Evolutionary conservation across 2,888 invertebrate genomes (phyloP), one percentile per base, ranked within the genome.

Genomic region (Tinea pellionella): DNA sequence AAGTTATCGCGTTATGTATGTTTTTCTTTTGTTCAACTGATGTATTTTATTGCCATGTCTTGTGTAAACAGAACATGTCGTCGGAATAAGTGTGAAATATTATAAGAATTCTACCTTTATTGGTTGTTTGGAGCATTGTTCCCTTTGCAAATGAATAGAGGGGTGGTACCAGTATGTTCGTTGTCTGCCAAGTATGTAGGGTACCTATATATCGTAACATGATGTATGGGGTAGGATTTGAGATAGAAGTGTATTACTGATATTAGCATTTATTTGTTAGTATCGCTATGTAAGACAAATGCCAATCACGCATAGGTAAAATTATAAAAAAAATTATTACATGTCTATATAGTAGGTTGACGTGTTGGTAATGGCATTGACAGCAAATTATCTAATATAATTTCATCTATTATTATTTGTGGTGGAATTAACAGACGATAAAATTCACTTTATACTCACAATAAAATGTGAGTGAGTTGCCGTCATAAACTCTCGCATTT

Each of bases 401-500:
- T 80, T 78, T 77, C 30, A 57, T 57, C 30, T 57, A 82, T 77
- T 72, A 84, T 82, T 85, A 86, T 84, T 87, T 85, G 86, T 85
- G 87, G 86, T 81, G 78, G 84, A 87, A 87, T 87, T 86, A 87
- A 87, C 86, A 85, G 86, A 85, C 87, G 80, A 85, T 87, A 86
- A 87, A 87, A 86, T 86, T 87, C 85, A 85, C 83, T 87, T 87
- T 87, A 87, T 86, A 86, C 81, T 85, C 84, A 86, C 86, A 86
- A 86, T 87, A 86, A 87, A 86, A 86, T 83, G 87, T 84, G 86
- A 85, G 80, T 84, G 84, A 86, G 87, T 84, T 84, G 85, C 85
- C 84, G 83, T 86, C 86, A 87, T 86, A 87, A 86, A 87, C 83
- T 85, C 85, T 84, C 85, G 82, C 84, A 82, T 86, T 86, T 87